These are phyloP conservation scores for Esox masquinongy DNA, from an alignment of 2,797 vertebrate species.

Conservation along the genomic window DNA sequence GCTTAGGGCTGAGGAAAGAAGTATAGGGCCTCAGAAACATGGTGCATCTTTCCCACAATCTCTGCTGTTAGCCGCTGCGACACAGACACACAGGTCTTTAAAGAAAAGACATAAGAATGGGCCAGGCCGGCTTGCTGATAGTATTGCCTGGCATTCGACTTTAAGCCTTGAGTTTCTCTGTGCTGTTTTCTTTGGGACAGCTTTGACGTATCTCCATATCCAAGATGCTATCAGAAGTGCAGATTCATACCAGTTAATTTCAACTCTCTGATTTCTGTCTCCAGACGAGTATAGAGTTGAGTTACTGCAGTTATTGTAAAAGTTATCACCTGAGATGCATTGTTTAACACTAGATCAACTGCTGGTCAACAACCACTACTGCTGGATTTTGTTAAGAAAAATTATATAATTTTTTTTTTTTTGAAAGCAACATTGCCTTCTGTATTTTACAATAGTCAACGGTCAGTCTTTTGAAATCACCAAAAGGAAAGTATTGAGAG, in stretches of 20 bases:
- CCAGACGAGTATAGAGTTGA: slow-evolving; percentile 17
- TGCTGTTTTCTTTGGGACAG: slow-evolving; percentile 60
- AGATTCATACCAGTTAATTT: slow-evolving; percentile 47
- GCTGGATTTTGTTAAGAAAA: too few relatives aligned
- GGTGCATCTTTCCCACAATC: slow-evolving; percentile 72
- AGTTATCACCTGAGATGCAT: slow-evolving; percentile 44
- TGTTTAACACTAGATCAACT: slow-evolving; percentile 21
- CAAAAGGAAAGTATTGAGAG: too few relatives aligned
- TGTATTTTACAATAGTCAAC: too few relatives aligned
- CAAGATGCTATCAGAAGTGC: slow-evolving; percentile 61
- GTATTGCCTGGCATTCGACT: slow-evolving; percentile 55
- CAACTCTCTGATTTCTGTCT: slow-evolving; percentile 20
- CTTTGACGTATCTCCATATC: slow-evolving; percentile 64
- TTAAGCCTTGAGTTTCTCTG: slow-evolving; percentile 54
- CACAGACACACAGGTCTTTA: slow-evolving; percentile 54
- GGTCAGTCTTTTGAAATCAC: too few relatives aligned
- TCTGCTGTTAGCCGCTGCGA: slow-evolving; percentile 57
- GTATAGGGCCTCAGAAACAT: slow-evolving; percentile 67
- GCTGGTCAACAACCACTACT: too few relatives aligned
- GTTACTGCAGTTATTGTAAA: slow-evolving; percentile 16
- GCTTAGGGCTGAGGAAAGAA: slow-evolving; percentile 67
- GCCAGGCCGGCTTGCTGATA: slow-evolving; percentile 33
- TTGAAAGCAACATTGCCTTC: too few relatives aligned
- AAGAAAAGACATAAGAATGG: slow-evolving; percentile 59
- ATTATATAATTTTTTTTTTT: too few relatives aligned